A percentile compares a stretch with the other conserved stretches of the same genome.
Conservation (phyloP, 2,113 vertebrate species). For the Lutjanus erythropterus region DNA sequence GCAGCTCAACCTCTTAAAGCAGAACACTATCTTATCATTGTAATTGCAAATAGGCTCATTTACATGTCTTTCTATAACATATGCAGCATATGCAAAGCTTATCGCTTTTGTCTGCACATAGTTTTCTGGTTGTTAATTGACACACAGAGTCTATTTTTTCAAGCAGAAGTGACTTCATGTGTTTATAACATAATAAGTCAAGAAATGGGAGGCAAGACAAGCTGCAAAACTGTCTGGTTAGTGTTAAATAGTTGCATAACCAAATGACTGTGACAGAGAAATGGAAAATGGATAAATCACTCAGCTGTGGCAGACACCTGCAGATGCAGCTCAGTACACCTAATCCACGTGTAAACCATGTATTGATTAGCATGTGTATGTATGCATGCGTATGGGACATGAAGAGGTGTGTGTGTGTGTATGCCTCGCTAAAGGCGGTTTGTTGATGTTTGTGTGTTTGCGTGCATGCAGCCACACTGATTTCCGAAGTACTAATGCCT, state of each 20-base stretch:
- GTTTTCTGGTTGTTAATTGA: background rate
- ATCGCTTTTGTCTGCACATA: background rate
- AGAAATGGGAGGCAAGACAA: slow-evolving; percentile 43
- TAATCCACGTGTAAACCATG: slow-evolving; percentile 64
- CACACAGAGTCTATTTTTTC: background rate
- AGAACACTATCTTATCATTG: slow-evolving; percentile 1
- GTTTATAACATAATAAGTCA: background rate
- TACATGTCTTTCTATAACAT: background rate
- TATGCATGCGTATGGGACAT: background rate
- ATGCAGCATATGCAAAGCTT: background rate
- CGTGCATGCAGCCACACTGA: slow-evolving; percentile 5
- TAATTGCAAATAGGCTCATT: background rate
- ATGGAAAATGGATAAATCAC: slow-evolving; percentile 69
- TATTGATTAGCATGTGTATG: slow-evolving; percentile 52
- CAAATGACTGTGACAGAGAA: slow-evolving; percentile 33
- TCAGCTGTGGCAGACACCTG: slow-evolving; percentile 61
- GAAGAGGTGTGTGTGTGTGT: background rate
- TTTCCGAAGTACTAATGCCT: slow-evolving; percentile 5
- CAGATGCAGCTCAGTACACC: slow-evolving; percentile 63
- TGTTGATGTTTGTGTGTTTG: background rate
- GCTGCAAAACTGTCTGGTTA: slow-evolving; percentile 33
- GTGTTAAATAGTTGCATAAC: slow-evolving; percentile 63
- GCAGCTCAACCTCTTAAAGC: background rate
- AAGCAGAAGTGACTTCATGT: background rate
- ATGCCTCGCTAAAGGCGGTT: background rate